Evolutionary conservation across 2,797 vertebrate genomes (phyloP).

Genomic region (Nyctalus aviator): DNA sequence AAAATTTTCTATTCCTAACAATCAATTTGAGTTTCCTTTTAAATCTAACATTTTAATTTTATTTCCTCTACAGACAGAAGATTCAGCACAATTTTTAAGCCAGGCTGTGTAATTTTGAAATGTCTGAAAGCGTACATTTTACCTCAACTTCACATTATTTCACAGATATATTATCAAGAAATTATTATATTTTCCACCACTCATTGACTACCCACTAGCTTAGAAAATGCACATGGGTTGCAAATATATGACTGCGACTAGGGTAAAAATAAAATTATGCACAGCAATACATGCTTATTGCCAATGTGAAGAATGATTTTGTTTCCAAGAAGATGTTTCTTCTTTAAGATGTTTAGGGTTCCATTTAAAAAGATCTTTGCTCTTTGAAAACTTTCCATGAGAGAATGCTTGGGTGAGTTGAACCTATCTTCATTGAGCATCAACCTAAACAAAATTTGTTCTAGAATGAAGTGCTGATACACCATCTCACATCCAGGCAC

Average conservation of each 20-base stretch:
- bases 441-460: constrained; percentile 57
- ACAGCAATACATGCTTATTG: neutral
- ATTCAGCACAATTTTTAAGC: constrained; percentile 58
- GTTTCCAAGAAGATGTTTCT: constrained; percentile 38
- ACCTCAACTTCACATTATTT: constrained; percentile 46
- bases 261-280: constrained; percentile 39
- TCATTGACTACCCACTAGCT: constrained; percentile 62
- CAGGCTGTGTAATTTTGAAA: constrained; percentile 47
- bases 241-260: neutral
- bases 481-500: neutral
- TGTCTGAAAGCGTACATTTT: constrained; percentile 57
- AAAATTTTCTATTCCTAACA: constrained; percentile 60
- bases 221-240: constrained; percentile 49
- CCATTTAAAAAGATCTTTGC: constrained; percentile 63
- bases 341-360: neutral
- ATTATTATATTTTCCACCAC: constrained; percentile 42
- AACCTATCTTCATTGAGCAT: neutral
- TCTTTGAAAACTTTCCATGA: constrained; percentile 57
- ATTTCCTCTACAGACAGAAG: constrained; percentile 37
- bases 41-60: constrained; percentile 75
- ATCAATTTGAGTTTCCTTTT: constrained; percentile 74
- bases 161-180: constrained; percentile 41
- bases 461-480: constrained; percentile 40
- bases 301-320: constrained; percentile 20
- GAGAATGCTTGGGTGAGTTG: neutral